Evolutionary conservation across 1,140 invertebrate species (phyloP).

Genomic region (Papilio xuthus): DNA sequence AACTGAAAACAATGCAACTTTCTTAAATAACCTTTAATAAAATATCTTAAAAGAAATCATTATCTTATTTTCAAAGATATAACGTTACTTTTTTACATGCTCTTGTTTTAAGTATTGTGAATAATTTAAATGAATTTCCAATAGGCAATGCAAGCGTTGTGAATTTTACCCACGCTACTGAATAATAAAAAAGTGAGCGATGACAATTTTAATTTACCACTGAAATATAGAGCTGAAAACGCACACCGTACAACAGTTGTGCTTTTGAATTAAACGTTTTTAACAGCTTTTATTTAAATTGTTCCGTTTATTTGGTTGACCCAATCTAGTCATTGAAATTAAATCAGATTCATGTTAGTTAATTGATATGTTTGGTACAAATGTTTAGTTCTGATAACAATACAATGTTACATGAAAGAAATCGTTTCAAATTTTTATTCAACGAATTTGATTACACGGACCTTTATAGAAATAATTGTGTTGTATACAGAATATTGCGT

Average conservation of each 20-base stretch:
- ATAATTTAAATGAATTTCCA: slow-evolving; percentile 26
- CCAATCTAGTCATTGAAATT: too few relatives aligned
- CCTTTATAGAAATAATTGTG: too few relatives aligned
- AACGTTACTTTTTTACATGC: background rate
- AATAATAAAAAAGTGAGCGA: slow-evolving; percentile 10
- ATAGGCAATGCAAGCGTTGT: background rate
- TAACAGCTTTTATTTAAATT: background rate
- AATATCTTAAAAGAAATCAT: too few relatives aligned
- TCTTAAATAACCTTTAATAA: too few relatives aligned
- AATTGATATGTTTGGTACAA: too few relatives aligned
- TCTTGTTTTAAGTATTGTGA: background rate
- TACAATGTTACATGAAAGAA: too few relatives aligned
- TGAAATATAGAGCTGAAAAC: background rate
- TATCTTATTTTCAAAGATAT: background rate
- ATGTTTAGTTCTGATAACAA: too few relatives aligned
- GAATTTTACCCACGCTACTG: slow-evolving; percentile 21
- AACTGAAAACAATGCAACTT: too few relatives aligned
- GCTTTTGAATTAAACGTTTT: background rate
- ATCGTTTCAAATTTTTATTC: too few relatives aligned
- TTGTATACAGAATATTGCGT: too few relatives aligned
- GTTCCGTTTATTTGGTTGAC: background rate
- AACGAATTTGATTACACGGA: too few relatives aligned
- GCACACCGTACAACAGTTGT: background rate
- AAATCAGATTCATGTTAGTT: too few relatives aligned
- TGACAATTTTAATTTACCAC: slow-evolving; percentile 10